These are phyloP conservation scores for Trachelus troglodyta DNA, from an alignment of 2,888 invertebrate species.

Conservation along the genomic window DNA sequence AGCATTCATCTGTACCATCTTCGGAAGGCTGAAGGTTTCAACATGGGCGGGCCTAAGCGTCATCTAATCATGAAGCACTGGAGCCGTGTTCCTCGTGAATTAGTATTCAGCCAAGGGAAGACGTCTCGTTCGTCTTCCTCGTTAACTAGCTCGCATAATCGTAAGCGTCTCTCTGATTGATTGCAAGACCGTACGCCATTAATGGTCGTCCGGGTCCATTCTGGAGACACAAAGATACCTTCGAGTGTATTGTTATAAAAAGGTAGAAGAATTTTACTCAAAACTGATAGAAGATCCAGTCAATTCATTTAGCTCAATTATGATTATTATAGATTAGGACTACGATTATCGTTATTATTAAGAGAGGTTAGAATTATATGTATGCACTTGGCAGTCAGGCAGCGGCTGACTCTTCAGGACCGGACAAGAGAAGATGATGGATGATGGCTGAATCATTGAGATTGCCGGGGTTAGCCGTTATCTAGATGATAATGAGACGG, in stretches of 20 bases:
- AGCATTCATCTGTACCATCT: not conserved
- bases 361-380: not conserved
- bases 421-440: not conserved
- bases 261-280: not conserved
- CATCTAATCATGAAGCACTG: not conserved
- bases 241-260: not conserved
- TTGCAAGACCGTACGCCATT: not conserved
- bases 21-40: not conserved
- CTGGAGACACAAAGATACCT: not conserved
- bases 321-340: not conserved
- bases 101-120: slow-evolving; percentile 3
- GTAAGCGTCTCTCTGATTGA: slow-evolving; percentile 2
- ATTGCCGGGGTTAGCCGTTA: not conserved
- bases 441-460: not conserved
- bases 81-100: slow-evolving; percentile 3
- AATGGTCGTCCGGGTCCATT: not conserved
- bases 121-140: slow-evolving; percentile 9
- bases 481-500: slow-evolving; percentile 3
- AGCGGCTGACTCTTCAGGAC: not conserved
- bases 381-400: not conserved
- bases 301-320: not conserved
- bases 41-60: slow-evolving; percentile 2
- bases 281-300: not conserved
- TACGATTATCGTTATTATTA: not conserved
- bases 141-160: slow-evolving; percentile 9